Evolutionary conservation across 2,797 vertebrate species (phyloP).

Genomic region (Carduelis carduelis): DNA sequence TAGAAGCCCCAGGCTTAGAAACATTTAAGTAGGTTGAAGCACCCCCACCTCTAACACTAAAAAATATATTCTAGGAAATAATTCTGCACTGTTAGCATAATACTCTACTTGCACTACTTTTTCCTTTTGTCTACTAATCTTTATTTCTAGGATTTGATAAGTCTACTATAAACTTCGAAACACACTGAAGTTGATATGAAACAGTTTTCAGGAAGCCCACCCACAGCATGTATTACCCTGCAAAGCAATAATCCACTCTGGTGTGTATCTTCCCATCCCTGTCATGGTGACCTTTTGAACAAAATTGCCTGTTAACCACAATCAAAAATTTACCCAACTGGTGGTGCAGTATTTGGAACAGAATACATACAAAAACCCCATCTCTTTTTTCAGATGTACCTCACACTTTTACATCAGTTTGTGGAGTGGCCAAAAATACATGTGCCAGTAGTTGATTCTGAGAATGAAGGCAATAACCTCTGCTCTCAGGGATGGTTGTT

Average conservation of each 20-base stretch:
- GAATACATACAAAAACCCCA: no score
- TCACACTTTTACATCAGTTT: not conserved
- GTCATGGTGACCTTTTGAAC: not conserved
- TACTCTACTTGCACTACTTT: not conserved
- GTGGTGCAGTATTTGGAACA: not conserved
- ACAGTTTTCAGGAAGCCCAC: not conserved
- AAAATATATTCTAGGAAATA: not conserved
- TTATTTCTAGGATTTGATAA: conserved; percentile 4
- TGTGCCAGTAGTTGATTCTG: not conserved
- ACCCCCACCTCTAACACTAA: not conserved
- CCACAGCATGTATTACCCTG: not conserved
- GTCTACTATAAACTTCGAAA: not conserved
- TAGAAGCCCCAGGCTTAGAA: conserved; percentile 16
- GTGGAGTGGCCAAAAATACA: not conserved
- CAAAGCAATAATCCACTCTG: not conserved
- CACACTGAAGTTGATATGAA: not conserved
- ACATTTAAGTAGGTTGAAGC: conserved; percentile 8
- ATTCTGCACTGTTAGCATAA: not conserved
- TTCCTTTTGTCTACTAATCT: not conserved
- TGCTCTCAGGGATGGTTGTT: not conserved
- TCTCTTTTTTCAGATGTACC: not conserved
- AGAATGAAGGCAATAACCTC: not conserved
- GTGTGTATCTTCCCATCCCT: not conserved
- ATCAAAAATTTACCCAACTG: not conserved
- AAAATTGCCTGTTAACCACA: not conserved